These are phyloP conservation scores for Zonotrichia leucophrys DNA, from an alignment of 2,113 vertebrate species.

Conservation along the genomic window DNA sequence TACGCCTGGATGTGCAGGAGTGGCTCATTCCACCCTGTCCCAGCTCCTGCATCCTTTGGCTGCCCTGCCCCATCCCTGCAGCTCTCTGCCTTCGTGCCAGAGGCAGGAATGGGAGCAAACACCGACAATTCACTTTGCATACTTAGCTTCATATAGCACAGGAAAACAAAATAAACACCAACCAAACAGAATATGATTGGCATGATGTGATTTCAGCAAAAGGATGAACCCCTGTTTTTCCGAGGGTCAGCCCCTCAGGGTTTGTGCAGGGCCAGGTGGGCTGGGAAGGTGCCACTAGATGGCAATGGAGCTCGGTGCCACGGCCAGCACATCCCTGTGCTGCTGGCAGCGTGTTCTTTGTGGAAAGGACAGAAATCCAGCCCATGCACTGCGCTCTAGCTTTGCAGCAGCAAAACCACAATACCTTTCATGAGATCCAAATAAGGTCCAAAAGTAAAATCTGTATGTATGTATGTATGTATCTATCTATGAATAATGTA, in stretches of 20 bases:
- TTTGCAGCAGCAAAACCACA: background rate
- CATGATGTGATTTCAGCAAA: background rate
- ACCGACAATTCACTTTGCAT: background rate
- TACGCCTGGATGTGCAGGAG: accelerated
- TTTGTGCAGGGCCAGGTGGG: background rate
- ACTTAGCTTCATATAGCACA: accelerated
- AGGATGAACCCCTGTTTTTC: accelerated
- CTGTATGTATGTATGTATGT: no score
- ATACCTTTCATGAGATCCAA: accelerated
- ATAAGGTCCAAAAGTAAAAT: background rate
- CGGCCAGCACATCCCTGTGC: accelerated
- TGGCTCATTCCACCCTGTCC: accelerated
- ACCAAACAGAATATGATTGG: accelerated
- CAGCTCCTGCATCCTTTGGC: background rate
- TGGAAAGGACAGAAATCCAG: accelerated
- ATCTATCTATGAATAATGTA: background rate
- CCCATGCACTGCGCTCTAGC: accelerated
- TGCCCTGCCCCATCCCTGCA: background rate
- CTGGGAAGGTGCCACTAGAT: slow-evolving; percentile 27
- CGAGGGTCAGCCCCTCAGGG: background rate
- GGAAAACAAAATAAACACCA: background rate
- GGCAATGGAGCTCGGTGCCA: background rate
- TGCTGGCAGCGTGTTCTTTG: no score
- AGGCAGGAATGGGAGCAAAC: accelerated
- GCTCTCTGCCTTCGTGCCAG: background rate